Base-by-base conservation (phyloP, 1,140 invertebrate species). In the Melipona quadrifasciata region DNA sequence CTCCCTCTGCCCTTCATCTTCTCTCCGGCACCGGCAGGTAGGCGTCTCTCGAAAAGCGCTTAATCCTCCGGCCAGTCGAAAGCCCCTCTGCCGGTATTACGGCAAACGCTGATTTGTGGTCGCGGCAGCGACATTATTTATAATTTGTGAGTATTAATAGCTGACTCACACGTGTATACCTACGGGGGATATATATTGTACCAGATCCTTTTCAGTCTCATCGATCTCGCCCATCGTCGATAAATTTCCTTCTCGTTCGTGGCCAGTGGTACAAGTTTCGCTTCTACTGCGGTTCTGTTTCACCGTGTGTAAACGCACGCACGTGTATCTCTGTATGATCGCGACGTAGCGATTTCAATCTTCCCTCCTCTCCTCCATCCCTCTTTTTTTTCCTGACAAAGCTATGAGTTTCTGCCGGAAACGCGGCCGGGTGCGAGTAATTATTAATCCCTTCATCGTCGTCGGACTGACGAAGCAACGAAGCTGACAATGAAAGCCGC, bases 51-150 rank as follows among this genome's bases (percentile, higher is more conserved):
- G 85, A 81, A 87, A 88, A 87, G 84, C 89, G 89, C 85, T 92
- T 92, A 92, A 91, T 91, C 91, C 91, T 78, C 76, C 81, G 83
- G 70, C 86, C 71, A 67, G 85, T 85, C 90, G 84, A 86, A 86
- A 87, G 90, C 80, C 80, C 85, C 81, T 64, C 68, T 64, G 74
- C 80, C 75, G 89, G 91, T 92, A 91, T 92, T 91, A 91, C 88
- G 74, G 88, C 84, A 90, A 91, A 92, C 90, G 90, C 91, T 92
- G 91, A 92, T 92, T 92, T 92, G 91, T 92, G 88, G 87, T 71
- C 87, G 86, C 71, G 72, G 61, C 65, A 71, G 67, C 70, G 84
- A 90, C 90, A 91, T 91, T 92, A 92, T 91, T 92, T 92, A 92
- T 92, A 92, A 92, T 92, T 92, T 92, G 88, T 76, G 85, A 80